A percentile compares a stretch with the other conserved stretches of the same genome.
These are phyloP conservation scores for Pholis gunnellus DNA, from an alignment of 2,113 vertebrate species.

Conservation along the genomic window DNA sequence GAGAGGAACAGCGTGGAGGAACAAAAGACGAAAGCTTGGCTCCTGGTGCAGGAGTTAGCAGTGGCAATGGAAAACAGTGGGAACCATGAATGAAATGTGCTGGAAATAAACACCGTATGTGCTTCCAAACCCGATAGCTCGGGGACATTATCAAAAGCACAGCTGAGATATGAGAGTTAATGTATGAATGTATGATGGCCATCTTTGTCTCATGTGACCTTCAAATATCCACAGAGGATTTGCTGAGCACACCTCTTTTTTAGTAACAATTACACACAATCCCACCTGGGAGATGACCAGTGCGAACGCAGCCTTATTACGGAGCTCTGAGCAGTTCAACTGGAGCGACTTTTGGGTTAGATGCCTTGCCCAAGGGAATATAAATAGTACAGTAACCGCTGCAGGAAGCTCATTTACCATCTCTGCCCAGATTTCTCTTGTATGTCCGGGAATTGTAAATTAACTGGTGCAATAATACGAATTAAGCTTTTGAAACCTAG, in stretches of 20 bases:
- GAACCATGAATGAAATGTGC: conserved; percentile 24
- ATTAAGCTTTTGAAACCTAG: not conserved
- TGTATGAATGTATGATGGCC: conserved; percentile 19
- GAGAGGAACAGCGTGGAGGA: conserved; percentile 42
- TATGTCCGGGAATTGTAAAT: not conserved
- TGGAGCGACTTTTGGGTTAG: not conserved
- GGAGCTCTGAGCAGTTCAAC: conserved; percentile 8
- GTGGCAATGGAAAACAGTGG: conserved; percentile 29
- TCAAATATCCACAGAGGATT: not conserved
- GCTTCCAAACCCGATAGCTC: not conserved
- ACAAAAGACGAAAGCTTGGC: conserved; percentile 38
- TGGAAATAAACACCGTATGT: conserved; percentile 18
- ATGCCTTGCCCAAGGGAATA: not conserved
- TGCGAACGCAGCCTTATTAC: conserved; percentile 30
- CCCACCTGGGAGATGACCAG: conserved; percentile 37
- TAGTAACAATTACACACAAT: conserved; percentile 2
- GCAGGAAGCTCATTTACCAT: not conserved
- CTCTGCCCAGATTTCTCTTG: not conserved
- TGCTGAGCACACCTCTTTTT: not conserved
- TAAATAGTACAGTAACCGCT: conserved; percentile 3
- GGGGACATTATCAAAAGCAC: conserved; percentile 14
- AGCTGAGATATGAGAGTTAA: conserved; percentile 42
- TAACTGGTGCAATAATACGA: not conserved
- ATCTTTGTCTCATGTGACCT: not conserved
- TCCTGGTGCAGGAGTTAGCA: conserved; percentile 28